A percentile compares a stretch with the other conserved stretches of the same genome.
Evolutionary conservation across 2,888 invertebrate species (phyloP).

Genomic region (Ectropis crepuscularia): DNA sequence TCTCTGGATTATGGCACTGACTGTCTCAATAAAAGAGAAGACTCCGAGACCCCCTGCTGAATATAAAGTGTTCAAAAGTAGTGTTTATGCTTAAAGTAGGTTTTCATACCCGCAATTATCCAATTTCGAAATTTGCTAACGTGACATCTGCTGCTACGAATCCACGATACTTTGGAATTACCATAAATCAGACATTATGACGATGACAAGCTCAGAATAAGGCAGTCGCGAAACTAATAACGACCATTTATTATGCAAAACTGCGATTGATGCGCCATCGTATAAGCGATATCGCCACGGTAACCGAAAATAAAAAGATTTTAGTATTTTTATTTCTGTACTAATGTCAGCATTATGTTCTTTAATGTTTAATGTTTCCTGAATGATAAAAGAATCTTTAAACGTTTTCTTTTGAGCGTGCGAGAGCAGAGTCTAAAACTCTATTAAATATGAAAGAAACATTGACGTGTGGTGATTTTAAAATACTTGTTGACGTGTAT

Average conservation of each 20-base stretch:
- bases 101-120: slow-evolving; percentile 5
- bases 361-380: slow-evolving; percentile 25
- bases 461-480: slow-evolving; percentile 7
- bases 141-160: neutral
- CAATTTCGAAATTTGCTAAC: slow-evolving; percentile 7
- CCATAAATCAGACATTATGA: slow-evolving; percentile 11
- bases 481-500: slow-evolving; percentile 1
- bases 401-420: slow-evolving; percentile 17
- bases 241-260: slow-evolving; percentile 35
- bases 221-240: slow-evolving; percentile 17
- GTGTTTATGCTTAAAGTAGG: neutral
- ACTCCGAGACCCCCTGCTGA: too few relatives aligned
- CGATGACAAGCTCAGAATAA: slow-evolving; percentile 19
- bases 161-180: slow-evolving; percentile 2
- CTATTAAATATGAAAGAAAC: slow-evolving; percentile 21
- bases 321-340: slow-evolving; percentile 14
- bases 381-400: slow-evolving; percentile 24
- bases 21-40: too few relatives aligned
- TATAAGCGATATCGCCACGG: slow-evolving; percentile 24
- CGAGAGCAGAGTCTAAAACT: slow-evolving; percentile 5
- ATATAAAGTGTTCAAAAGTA: too few relatives aligned
- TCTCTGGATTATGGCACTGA: too few relatives aligned
- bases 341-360: slow-evolving; percentile 14
- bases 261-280: slow-evolving; percentile 26
- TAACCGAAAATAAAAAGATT: slow-evolving; percentile 29